Conservation (phyloP, 2,797 vertebrate genomes). For the Vespertilio murinus region DNA sequence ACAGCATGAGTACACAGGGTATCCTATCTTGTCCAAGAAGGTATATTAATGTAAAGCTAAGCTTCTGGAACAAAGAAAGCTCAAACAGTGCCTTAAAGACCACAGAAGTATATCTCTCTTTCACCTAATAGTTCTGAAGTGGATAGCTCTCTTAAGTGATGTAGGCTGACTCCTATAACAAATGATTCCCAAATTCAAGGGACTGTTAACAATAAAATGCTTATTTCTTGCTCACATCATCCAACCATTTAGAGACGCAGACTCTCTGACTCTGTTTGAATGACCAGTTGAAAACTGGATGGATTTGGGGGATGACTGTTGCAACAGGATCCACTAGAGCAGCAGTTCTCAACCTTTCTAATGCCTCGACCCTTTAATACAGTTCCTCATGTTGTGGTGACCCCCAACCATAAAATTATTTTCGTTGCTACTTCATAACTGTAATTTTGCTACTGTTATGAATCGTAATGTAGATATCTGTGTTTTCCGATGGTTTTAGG, state of each 20-base stretch:
- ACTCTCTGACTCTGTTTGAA: not conserved
- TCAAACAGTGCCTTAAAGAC: not conserved
- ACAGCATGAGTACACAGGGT: not conserved
- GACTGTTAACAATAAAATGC: not conserved
- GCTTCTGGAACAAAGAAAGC: not conserved
- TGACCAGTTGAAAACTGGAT: not conserved
- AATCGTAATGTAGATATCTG: too few relatives aligned
- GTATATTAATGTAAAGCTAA: slow-evolving; percentile 15
- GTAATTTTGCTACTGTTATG: too few relatives aligned
- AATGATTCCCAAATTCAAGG: not conserved
- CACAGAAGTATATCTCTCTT: not conserved
- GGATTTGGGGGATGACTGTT: not conserved
- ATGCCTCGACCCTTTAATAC: too few relatives aligned
- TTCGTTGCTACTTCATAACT: too few relatives aligned
- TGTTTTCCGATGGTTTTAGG: too few relatives aligned
- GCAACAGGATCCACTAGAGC: not conserved
- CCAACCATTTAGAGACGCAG: not conserved
- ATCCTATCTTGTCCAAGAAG: not conserved
- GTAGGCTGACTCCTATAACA: not conserved
- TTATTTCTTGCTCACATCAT: not conserved
- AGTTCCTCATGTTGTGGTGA: too few relatives aligned
- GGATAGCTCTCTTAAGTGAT: not conserved
- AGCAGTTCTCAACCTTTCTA: too few relatives aligned
- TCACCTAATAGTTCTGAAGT: not conserved
- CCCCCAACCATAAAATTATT: too few relatives aligned